Evolutionary conservation across 1,140 invertebrate genomes (phyloP).

Genomic region (Musca domestica): DNA sequence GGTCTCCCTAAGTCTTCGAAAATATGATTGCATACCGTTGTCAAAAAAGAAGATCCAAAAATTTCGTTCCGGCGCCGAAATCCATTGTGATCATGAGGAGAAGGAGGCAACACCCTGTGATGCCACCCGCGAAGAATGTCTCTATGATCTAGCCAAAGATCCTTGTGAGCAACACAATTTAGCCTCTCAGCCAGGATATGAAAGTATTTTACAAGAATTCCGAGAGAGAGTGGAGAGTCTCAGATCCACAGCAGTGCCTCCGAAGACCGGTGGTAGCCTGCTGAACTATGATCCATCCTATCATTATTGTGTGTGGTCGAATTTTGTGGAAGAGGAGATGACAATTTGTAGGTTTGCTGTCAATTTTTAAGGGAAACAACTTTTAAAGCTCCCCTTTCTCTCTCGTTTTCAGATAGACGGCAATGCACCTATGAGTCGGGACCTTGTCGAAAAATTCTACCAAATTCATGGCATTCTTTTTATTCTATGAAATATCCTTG

Average conservation of each 20-base stretch:
- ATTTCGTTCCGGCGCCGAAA: slow-evolving; percentile 53
- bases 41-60: slow-evolving; percentile 41
- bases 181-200: slow-evolving; percentile 44
- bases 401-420: too few species aligned
- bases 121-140: slow-evolving; percentile 61
- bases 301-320: slow-evolving; percentile 42
- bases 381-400: too few species aligned
- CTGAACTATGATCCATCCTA: slow-evolving; percentile 29
- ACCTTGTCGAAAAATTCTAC: too few species aligned
- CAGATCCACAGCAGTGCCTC: slow-evolving; percentile 27
- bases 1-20: slow-evolving; percentile 35
- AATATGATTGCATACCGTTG: slow-evolving; percentile 32
- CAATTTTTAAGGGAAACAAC: background rate
- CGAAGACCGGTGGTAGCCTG: slow-evolving; percentile 10
- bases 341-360: slow-evolving; percentile 4
- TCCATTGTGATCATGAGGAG: slow-evolving; percentile 45
- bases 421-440: too few species aligned
- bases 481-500: too few species aligned
- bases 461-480: too few species aligned
- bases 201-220: slow-evolving; percentile 30
- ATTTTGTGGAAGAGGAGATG: slow-evolving; percentile 26
- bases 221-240: slow-evolving; percentile 27
- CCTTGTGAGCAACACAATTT: slow-evolving; percentile 77
- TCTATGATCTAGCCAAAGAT: slow-evolving; percentile 72
- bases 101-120: slow-evolving; percentile 47